A percentile compares a stretch with the other conserved stretches of the same genome.
phyloP scores from a whole-genome alignment of 2,113 vertebrate genomes.

The Misgurnus mizolepis region DNA sequence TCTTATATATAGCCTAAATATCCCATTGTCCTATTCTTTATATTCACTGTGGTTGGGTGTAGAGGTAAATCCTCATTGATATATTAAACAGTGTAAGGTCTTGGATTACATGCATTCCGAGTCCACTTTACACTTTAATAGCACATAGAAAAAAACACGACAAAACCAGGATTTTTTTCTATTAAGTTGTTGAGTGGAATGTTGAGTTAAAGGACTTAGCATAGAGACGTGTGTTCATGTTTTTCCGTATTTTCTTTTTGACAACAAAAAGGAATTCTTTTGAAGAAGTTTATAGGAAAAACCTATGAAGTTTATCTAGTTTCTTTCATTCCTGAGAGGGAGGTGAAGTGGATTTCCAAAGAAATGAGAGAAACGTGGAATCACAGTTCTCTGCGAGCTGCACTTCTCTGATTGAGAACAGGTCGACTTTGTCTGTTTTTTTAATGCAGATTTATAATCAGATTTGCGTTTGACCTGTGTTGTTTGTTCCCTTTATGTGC shows the following conservation, averaged over 20 bases:
- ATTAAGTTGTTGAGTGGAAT: constrained; percentile 73
- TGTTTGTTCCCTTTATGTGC: not conserved
- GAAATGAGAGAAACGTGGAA: constrained; percentile 60
- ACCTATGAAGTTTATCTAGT: constrained; percentile 60
- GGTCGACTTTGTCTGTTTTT: not conserved
- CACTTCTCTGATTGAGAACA: not conserved
- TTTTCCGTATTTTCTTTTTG: constrained; percentile 37
- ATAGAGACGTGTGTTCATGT: constrained; percentile 56
- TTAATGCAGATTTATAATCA: too few species aligned
- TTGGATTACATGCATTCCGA: constrained; percentile 79
- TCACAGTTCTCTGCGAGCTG: constrained; percentile 52
- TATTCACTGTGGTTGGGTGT: constrained; percentile 28
- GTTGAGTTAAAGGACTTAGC: constrained; percentile 77
- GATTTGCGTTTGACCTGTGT: not conserved
- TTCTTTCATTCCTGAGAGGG: constrained; percentile 57
- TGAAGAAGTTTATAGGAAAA: constrained; percentile 71
- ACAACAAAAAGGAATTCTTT: constrained; percentile 56
- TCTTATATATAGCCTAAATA: constrained; percentile 40
- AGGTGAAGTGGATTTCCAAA: constrained; percentile 57
- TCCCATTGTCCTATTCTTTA: constrained; percentile 52
- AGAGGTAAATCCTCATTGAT: constrained; percentile 69
- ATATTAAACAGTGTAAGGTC: constrained; percentile 96
- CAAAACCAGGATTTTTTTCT: constrained; percentile 66
- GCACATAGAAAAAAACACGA: constrained; percentile 67
- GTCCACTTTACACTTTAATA: constrained; percentile 64